These are phyloP conservation scores for Ramazzottius varieornatus DNA, from an alignment of 2,888 invertebrate genomes.

Conservation along the genomic window DNA sequence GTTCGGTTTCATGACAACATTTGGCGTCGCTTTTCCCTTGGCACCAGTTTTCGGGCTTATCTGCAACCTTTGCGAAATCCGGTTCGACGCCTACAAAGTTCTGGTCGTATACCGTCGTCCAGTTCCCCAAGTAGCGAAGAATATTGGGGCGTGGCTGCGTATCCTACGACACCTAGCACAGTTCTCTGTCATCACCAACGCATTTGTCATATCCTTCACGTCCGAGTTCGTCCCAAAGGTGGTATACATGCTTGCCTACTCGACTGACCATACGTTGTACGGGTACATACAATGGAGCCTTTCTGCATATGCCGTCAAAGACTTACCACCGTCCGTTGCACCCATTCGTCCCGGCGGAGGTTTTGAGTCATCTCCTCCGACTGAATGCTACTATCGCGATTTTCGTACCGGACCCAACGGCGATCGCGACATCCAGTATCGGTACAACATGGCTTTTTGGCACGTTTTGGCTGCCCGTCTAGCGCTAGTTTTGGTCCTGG, in stretches of 20 bases:
- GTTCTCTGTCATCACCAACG: conserved; percentile 24
- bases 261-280: conserved; percentile 10
- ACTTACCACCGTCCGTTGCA: background rate
- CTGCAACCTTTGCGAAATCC: conserved; percentile 28
- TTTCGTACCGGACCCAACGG: conserved; percentile 19
- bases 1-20: conserved; percentile 28
- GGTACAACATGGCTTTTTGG: conserved; percentile 23
- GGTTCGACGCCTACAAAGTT: conserved; percentile 26
- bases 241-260: conserved; percentile 19
- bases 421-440: conserved; percentile 12
- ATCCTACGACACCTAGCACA: conserved; percentile 24
- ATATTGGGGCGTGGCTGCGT: conserved; percentile 21
- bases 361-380: background rate
- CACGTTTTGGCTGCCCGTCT: conserved; percentile 24
- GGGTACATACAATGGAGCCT: background rate
- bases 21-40: conserved; percentile 28
- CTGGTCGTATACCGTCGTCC: conserved; percentile 22
- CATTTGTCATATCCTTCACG: conserved; percentile 27
- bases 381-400: conserved; percentile 21
- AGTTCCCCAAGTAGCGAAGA: conserved; percentile 20
- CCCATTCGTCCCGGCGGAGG: background rate
- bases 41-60: conserved; percentile 27
- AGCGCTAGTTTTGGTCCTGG: conserved; percentile 25
- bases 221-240: conserved; percentile 26
- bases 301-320: background rate